Base-by-base conservation (phyloP, 2,888 invertebrate species). In the Andrena flavipes region DNA sequence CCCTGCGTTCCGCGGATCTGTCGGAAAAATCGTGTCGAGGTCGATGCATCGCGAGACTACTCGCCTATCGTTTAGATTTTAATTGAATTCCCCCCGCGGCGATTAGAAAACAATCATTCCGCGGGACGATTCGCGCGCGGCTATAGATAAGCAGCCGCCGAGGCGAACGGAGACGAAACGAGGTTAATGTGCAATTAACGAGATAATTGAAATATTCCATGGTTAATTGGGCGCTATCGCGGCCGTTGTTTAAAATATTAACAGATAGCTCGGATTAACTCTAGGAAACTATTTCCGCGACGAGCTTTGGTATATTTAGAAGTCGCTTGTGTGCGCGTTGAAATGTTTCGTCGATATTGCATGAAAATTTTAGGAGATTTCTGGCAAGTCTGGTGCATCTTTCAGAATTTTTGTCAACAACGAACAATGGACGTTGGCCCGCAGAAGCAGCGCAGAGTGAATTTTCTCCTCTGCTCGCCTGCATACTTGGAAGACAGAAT, bases 151-250 rank as follows among this genome's bases (percentile, higher is more conserved):
- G 23, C 42, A 42, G 42, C 42, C 42, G 42, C 16, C 42, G 16
- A 42, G 42, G 2, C 5, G 10, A 51, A 26, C 49, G 16, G n/a
- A 30, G 35, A 1, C 33, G 16, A 49, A 70, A 77, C 7, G 56
- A 49, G 78, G 78, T 60, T 79, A 65, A 71, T 35, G 13, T 13
- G 77, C 60, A 74, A 74, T 65, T 67, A 35, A 67, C 1, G 65
- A 54, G 65, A 54, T 54, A 62, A 80, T 51, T 20, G 30, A 42
- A 62, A 23, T 60, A 51, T 79, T 79, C 65, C 35, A 70, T 51
- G 56, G 30, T 67, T 71, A 60, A 65, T 79, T 62, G 5, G 20
- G 42, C 64, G 20, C 35, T 5, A 75, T 56, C 23, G 42, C 7
- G n/a, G 20, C 16, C 5, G 62, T 42, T 26, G 7, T 62, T 67